These are phyloP conservation scores for Phortica magna DNA, from an alignment of 2,888 invertebrate genomes.

Conservation along the genomic window DNA sequence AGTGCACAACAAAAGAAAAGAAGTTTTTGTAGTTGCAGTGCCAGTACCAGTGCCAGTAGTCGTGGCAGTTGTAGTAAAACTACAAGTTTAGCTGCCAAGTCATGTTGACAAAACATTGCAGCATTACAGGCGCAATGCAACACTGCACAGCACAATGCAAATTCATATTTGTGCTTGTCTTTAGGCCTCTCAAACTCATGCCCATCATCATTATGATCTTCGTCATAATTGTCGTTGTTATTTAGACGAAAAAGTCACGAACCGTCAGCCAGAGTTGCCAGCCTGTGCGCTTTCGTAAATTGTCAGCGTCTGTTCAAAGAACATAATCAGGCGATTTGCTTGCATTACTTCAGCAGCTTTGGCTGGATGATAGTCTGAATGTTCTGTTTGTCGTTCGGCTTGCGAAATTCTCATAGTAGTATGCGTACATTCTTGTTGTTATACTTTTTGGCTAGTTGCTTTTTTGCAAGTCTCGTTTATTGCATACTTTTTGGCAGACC, in stretches of 20 bases:
- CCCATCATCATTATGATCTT: background rate
- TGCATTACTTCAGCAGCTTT: constrained; percentile 55
- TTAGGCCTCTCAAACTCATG: constrained; percentile 48
- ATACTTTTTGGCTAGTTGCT: constrained; percentile 30
- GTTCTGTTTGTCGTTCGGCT: constrained; percentile 40
- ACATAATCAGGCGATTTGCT: constrained; percentile 69
- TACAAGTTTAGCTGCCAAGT: constrained; percentile 1
- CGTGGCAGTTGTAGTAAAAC: background rate
- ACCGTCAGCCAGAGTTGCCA: background rate
- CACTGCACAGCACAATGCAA: constrained; percentile 7
- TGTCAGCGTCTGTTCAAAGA: constrained; percentile 46
- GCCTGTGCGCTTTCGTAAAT: background rate
- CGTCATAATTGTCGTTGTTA: too few species aligned
- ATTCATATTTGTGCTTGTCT: background rate
- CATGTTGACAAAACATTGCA: constrained; percentile 39
- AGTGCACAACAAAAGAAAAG: constrained; percentile 26
- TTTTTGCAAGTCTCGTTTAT: constrained; percentile 43
- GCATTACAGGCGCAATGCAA: constrained; percentile 36
- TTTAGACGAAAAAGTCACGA: background rate
- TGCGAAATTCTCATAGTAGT: too few species aligned
- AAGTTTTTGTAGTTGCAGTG: background rate
- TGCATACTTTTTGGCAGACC: constrained; percentile 50
- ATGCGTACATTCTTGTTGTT: constrained; percentile 2
- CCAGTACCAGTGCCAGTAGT: constrained; percentile 1
- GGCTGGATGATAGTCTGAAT: constrained; percentile 44